Evolutionary conservation across 2,797 vertebrate genomes (phyloP).

Genomic region (Prunella strophiata): DNA sequence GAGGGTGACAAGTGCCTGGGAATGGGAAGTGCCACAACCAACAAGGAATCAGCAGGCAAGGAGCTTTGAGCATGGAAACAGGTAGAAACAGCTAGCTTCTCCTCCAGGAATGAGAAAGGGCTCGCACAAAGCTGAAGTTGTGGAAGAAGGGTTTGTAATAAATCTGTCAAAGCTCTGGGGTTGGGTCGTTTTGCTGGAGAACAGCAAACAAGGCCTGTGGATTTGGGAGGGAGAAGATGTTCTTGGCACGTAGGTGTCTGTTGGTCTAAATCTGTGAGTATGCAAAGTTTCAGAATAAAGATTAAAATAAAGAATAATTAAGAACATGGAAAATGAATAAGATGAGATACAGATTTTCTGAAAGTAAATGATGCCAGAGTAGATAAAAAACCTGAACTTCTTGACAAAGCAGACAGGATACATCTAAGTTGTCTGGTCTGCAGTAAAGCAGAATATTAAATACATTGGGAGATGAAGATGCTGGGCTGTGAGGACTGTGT

Average conservation of each 20-base stretch:
- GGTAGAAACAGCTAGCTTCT: not conserved
- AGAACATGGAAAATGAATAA: not conserved
- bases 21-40: not conserved
- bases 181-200: not conserved
- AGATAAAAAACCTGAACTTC: constrained; percentile 52
- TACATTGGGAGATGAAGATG: not conserved
- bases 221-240: not conserved
- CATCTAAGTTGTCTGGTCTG: not conserved
- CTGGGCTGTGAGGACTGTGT: not conserved
- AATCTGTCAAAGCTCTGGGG: not conserved
- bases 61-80: not conserved
- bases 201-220: not conserved
- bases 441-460: not conserved
- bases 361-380: constrained; percentile 9
- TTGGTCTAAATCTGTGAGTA: not conserved
- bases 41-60: not conserved
- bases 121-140: not conserved
- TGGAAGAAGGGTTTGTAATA: not conserved
- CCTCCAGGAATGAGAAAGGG: not conserved
- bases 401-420: not conserved
- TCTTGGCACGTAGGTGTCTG: not conserved
- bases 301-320: constrained; percentile 45
- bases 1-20: not conserved
- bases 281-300: constrained; percentile 41
- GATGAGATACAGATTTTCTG: not conserved